Base-by-base conservation (phyloP, 2,888 invertebrate genomes). In the Fissipunctia ypsillon region DNA sequence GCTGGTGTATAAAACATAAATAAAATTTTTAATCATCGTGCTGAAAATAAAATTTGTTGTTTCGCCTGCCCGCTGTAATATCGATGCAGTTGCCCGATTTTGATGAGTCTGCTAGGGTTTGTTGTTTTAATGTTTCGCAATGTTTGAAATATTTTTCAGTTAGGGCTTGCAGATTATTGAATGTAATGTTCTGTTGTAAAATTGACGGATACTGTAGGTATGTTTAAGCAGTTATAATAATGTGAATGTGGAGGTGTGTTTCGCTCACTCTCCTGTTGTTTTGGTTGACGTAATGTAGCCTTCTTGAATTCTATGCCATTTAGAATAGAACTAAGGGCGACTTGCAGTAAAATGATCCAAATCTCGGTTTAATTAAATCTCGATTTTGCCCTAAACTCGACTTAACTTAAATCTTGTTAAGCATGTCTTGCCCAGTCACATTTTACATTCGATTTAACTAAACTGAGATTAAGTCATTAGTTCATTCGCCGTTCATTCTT, bases 1-100 rank as follows among this genome's bases (percentile, higher is more conserved):
- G 80, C 73, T 76, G 85, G 87, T 85, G 87, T 87, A 88, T 90
- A 87, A 89, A 90, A 88, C 86, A 87, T 90, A 88, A 91, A 90
- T 90, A 89, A 91, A 89, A 87, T 6, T 87, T 89, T 88, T 89
- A 88, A 88, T 88, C 87, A 88, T 87, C 85, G 85, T 69, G 74
- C 78, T 76, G 78, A 86, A 84, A 89, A 89, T 89, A 87, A 89
- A 86, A 85, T 84, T 84, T 81, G 80, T 85, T 82, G 81, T 81
- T 75, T 77, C 71, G 78, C 69, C 78, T 71, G 80, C 81, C 84
- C 65, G 77, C 65, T 76, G 78, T 81, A 73, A 80, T 74, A 83
- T 83, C 83, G 83, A 84, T 85, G 87, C 86, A 86, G 81, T 84
- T 78, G 80, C 76, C 69, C 43, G 72, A 82, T 84, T 85, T 83